phyloP scores from a whole-genome alignment of 2,113 vertebrate genomes.

The Phrynosoma platyrhinos region DNA sequence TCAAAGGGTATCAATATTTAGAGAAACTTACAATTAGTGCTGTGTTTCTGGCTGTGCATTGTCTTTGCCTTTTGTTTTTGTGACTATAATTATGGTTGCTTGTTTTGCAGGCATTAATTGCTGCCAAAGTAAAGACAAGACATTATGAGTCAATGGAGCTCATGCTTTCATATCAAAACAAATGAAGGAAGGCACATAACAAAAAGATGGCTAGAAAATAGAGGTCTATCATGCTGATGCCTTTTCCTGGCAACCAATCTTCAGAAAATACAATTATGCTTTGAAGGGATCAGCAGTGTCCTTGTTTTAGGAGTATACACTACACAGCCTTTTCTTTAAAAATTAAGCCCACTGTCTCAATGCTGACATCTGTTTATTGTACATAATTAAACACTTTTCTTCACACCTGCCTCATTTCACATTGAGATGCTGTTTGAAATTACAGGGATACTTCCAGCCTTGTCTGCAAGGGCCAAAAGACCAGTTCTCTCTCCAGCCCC shows the following conservation, averaged over 20 bases:
- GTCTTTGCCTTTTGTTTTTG: slow-evolving; percentile 39
- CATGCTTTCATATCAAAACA: neutral
- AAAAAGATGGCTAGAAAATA: neutral
- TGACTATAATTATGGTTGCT: slow-evolving; percentile 15
- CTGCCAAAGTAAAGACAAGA: slow-evolving; percentile 11
- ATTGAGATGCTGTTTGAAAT: too few species aligned
- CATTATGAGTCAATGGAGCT: neutral
- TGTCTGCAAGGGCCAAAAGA: too few species aligned
- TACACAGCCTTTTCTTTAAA: too few species aligned
- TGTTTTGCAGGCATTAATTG: slow-evolving; percentile 21
- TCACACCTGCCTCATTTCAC: too few species aligned
- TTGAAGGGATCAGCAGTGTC: too few species aligned
- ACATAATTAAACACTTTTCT: too few species aligned
- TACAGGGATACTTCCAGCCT: too few species aligned
- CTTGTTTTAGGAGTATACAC: too few species aligned
- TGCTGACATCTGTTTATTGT: too few species aligned
- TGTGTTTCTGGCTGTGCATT: slow-evolving; percentile 23
- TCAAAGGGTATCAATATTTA: slow-evolving; percentile 11
- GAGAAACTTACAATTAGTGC: neutral
- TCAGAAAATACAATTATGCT: neutral
- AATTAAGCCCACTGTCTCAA: too few species aligned
- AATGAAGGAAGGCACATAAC: neutral
- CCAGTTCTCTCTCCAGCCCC: too few species aligned
- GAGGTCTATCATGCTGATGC: neutral
- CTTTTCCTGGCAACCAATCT: too few species aligned